phyloP scores from a whole-genome alignment of 53 echinoderm and acorn worm genomes.

The Arbacia lixula region DNA sequence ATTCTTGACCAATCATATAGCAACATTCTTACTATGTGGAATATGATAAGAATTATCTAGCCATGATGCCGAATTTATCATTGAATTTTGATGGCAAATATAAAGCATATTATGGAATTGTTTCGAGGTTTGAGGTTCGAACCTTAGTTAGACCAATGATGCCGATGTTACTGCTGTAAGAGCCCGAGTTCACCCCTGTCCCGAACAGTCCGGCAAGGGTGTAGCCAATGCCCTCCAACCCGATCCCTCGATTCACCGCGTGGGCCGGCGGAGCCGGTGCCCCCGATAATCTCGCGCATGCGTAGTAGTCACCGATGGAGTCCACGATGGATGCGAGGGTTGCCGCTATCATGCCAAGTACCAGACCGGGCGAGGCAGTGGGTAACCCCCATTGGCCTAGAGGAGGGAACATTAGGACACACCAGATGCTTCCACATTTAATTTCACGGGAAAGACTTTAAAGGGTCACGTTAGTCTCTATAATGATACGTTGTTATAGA shows the following conservation, averaged over 20 bases:
- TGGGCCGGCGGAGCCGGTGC: slow-evolving; percentile 79
- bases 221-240: slow-evolving; percentile 79
- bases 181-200: slow-evolving; percentile 64
- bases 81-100: no score
- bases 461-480: no score
- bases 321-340: slow-evolving; percentile 76
- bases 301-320: slow-evolving; percentile 84
- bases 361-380: slow-evolving; percentile 49
- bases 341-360: slow-evolving; percentile 71
- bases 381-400: slow-evolving; percentile 81
- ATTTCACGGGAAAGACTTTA: no score
- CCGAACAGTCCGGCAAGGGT: slow-evolving; percentile 76
- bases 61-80: no score
- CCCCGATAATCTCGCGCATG: slow-evolving; percentile 75
- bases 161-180: slow-evolving; percentile 71
- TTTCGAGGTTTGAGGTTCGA: no score
- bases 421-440: no score
- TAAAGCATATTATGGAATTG: no score
- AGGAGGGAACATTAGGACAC: no score
- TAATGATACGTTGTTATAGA: no score
- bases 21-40: no score
- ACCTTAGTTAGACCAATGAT: slow-evolving; percentile 81
- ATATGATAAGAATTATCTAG: no score
- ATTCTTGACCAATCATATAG: no score
- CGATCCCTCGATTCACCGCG: slow-evolving; percentile 72